A percentile compares a stretch with the other conserved stretches of the same genome.
phyloP scores from a whole-genome alignment of 2,113 vertebrate species.

The Pachypanchax playfairii region DNA sequence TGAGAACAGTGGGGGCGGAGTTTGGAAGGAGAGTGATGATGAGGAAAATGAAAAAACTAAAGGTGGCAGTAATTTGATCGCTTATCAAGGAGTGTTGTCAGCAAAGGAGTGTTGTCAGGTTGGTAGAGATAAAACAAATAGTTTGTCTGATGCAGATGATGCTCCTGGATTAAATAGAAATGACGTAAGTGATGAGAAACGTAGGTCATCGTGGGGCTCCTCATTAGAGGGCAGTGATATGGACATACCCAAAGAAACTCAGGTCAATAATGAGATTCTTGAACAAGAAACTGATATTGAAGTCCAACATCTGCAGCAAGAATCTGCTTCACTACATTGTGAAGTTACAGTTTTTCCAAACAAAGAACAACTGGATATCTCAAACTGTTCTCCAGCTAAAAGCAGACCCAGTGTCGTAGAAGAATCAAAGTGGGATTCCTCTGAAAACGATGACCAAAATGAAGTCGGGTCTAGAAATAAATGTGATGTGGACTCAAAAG shows the following conservation, averaged over 20 bases:
- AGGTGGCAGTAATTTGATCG: conserved; percentile 8
- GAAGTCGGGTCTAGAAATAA: neutral
- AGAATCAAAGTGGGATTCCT: conserved; percentile 60
- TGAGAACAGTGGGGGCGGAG: conserved; percentile 2
- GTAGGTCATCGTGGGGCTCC: conserved; percentile 66
- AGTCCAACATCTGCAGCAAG: conserved; percentile 10
- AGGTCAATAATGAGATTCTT: conserved; percentile 7
- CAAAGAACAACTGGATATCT: conserved; percentile 9
- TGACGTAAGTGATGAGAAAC: conserved; percentile 15
- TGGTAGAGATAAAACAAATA: neutral
- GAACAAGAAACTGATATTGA: conserved; percentile 19
- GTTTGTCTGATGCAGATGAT: conserved; percentile 29
- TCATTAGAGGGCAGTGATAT: conserved; percentile 52
- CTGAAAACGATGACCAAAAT: conserved; percentile 39
- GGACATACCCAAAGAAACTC: conserved; percentile 29
- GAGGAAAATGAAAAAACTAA: conserved; percentile 25
- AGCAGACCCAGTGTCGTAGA: conserved; percentile 12
- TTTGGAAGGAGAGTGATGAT: conserved; percentile 43
- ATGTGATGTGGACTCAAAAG: conserved; percentile 5
- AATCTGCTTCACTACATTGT: conserved; percentile 3
- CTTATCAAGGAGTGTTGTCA: conserved; percentile 3
- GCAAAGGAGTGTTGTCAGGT: conserved; percentile 2
- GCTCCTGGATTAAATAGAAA: conserved; percentile 12
- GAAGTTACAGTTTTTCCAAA: conserved; percentile 20
- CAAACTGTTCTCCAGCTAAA: conserved; percentile 8